phyloP scores from a whole-genome alignment of 2,888 invertebrate species.

The Brenthis ino region DNA sequence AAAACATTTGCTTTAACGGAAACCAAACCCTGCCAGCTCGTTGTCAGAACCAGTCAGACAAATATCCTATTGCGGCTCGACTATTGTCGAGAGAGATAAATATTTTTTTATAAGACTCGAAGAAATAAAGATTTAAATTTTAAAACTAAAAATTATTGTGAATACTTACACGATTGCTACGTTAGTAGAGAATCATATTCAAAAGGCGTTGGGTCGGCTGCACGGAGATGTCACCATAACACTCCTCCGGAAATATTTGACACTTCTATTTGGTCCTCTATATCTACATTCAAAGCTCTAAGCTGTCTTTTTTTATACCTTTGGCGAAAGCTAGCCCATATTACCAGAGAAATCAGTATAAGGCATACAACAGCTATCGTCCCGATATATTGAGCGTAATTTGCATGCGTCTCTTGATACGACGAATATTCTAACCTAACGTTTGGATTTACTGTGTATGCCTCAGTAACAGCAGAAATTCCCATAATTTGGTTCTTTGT shows the following conservation, averaged over 20 bases:
- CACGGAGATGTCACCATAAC: slow-evolving; percentile 86
- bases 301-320: slow-evolving; percentile 66
- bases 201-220: slow-evolving; percentile 82
- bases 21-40: no score
- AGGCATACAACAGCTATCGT: slow-evolving; percentile 81
- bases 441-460: slow-evolving; percentile 54
- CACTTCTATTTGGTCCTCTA: slow-evolving; percentile 83
- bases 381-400: slow-evolving; percentile 75
- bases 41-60: no score
- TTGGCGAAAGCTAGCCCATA: slow-evolving; percentile 76
- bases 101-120: neutral
- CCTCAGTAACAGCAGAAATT: slow-evolving; percentile 51
- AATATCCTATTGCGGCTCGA: no score
- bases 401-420: slow-evolving; percentile 60
- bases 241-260: slow-evolving; percentile 84
- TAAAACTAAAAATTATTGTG: neutral
- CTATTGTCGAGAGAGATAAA: no score
- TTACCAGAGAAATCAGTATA: slow-evolving; percentile 79
- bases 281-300: slow-evolving; percentile 54
- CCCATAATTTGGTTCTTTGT: slow-evolving; percentile 48
- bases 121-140: neutral
- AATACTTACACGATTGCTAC: slow-evolving; percentile 77
- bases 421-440: slow-evolving; percentile 68
- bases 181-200: slow-evolving; percentile 82
- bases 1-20: no score